phyloP scores from a whole-genome alignment of 2,797 vertebrate species.

The Malurus leucopterus region DNA sequence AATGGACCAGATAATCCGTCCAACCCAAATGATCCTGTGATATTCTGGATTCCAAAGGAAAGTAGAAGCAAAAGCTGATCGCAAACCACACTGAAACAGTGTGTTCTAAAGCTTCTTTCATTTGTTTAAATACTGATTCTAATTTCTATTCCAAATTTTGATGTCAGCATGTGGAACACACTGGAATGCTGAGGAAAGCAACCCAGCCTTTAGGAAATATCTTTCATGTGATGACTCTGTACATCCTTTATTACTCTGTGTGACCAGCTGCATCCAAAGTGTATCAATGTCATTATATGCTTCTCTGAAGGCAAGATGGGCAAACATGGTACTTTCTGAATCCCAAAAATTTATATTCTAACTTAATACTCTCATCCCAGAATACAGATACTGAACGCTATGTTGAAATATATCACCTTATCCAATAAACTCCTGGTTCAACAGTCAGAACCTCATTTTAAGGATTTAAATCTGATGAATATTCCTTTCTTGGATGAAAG shows the following conservation, averaged over 20 bases:
- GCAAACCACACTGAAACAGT: background rate
- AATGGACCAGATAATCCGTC: background rate
- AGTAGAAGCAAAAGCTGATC: background rate
- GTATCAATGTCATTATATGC: background rate
- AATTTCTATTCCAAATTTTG: background rate
- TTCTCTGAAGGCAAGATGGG: background rate
- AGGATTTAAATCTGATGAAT: constrained; percentile 21
- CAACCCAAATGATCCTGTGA: background rate
- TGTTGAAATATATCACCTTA: background rate
- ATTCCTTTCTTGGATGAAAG: background rate
- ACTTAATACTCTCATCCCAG: background rate
- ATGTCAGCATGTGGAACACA: background rate
- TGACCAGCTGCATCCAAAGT: background rate
- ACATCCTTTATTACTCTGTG: background rate
- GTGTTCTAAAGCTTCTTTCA: background rate
- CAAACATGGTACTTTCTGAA: background rate
- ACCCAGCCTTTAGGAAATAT: background rate
- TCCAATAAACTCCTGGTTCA: constrained; percentile 4
- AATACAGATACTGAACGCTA: background rate
- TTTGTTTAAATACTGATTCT: background rate
- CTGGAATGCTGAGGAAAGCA: background rate
- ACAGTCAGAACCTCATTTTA: constrained; percentile 9
- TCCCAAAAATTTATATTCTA: background rate
- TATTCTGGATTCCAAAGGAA: background rate
- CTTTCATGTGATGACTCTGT: background rate